phyloP scores from a whole-genome alignment of 2,797 vertebrate genomes.

The Sardinella longiceps region DNA sequence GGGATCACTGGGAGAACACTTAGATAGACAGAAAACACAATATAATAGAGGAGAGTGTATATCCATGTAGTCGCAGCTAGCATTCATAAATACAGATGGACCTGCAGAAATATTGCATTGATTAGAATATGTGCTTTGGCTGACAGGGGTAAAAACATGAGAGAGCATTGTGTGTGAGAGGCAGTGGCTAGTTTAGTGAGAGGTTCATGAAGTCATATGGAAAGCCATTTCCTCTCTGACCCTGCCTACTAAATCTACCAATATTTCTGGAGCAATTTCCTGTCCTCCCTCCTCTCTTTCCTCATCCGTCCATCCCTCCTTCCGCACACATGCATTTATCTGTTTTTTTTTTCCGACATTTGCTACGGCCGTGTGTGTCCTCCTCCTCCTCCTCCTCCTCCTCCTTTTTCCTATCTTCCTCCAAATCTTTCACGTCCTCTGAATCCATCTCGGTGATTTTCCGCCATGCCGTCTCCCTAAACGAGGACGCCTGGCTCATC shows the following conservation, averaged over 20 bases:
- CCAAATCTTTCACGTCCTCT: slow-evolving; percentile 32
- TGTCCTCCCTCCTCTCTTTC: not conserved
- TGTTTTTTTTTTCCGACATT: not conserved
- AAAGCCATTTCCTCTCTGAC: not conserved
- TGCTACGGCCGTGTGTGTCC: not conserved
- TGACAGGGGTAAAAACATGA: not conserved
- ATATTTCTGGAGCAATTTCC: not conserved
- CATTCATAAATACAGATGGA: not conserved
- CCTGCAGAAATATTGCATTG: not conserved
- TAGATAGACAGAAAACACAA: not conserved
- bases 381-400: not conserved
- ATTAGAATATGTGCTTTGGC: not conserved
- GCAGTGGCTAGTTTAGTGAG: not conserved
- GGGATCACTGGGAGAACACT: not conserved
- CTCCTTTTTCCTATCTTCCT: not conserved
- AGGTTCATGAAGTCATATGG: not conserved
- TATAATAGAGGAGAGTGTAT: not conserved
- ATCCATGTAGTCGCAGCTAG: not conserved
- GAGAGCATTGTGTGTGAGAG: not conserved
- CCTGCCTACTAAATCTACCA: not conserved
- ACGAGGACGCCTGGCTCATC: slow-evolving; percentile 65
- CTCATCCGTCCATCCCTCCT: slow-evolving; percentile 1
- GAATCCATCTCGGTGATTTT: slow-evolving; percentile 33
- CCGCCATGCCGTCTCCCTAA: slow-evolving; percentile 54
- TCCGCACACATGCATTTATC: not conserved